These are phyloP conservation scores for Ochotona princeps DNA, from an alignment of 2,113 vertebrate species.

Conservation along the genomic window DNA sequence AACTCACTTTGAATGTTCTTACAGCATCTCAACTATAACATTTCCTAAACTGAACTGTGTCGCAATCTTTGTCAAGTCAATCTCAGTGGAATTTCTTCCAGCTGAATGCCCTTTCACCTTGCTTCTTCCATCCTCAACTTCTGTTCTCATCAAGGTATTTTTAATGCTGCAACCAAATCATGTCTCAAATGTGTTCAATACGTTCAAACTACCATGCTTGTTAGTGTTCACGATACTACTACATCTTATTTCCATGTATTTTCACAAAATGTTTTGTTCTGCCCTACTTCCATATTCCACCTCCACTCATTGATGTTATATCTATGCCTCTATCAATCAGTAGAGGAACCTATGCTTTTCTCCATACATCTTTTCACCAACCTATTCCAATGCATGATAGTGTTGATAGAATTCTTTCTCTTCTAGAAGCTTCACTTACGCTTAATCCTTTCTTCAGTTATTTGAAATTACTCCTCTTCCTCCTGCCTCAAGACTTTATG, in stretches of 20 bases:
- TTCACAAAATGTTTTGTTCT: neutral
- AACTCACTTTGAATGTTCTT: neutral
- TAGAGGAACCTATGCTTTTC: neutral
- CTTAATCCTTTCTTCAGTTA: too few species aligned
- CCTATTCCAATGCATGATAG: neutral
- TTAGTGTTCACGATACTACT: neutral
- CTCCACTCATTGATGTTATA: neutral
- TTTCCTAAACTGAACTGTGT: neutral
- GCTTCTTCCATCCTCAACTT: neutral
- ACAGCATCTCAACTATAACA: neutral
- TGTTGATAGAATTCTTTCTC: too few species aligned
- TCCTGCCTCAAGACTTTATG: too few species aligned
- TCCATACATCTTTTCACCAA: too few species aligned
- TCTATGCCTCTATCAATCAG: too few species aligned
- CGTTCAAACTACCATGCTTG: neutral
- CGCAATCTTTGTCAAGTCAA: neutral
- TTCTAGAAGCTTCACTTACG: neutral
- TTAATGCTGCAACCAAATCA: neutral
- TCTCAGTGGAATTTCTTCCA: neutral
- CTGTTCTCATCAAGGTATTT: neutral
- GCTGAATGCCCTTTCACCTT: neutral
- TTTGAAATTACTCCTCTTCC: too few species aligned
- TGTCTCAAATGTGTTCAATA: neutral
- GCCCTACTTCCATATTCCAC: neutral
- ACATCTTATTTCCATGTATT: neutral